These are phyloP conservation scores for Cosmia pyralina DNA, from an alignment of 2,888 invertebrate genomes.

Conservation along the genomic window DNA sequence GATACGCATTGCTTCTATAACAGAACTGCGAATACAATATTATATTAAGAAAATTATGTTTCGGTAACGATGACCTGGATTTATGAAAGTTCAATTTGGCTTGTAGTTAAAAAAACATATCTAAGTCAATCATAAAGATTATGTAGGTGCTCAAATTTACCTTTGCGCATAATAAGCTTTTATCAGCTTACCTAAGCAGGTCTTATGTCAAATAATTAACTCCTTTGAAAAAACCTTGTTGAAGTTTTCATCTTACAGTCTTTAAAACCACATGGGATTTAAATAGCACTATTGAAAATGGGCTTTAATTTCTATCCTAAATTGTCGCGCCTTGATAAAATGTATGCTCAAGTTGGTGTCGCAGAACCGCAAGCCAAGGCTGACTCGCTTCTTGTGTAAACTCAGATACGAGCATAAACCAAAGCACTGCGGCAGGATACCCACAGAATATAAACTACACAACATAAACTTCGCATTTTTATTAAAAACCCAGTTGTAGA, in stretches of 20 bases:
- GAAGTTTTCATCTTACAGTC: background rate
- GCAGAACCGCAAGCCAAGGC: constrained; percentile 42
- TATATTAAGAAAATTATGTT: constrained; percentile 24
- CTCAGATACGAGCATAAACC: constrained; percentile 43
- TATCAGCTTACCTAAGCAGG: background rate
- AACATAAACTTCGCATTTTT: constrained; percentile 51
- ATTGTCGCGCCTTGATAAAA: constrained; percentile 36
- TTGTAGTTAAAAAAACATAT: background rate
- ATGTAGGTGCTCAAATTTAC: background rate
- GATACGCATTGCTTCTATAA: constrained; percentile 43
- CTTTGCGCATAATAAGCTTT: background rate
- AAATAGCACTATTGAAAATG: constrained; percentile 25
- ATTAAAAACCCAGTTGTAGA: constrained; percentile 44
- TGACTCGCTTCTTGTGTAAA: constrained; percentile 36
- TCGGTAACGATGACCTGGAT: background rate
- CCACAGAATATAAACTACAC: constrained; percentile 40
- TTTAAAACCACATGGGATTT: background rate
- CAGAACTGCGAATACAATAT: constrained; percentile 46
- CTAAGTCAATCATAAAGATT: background rate
- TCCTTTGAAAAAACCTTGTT: constrained; percentile 1
- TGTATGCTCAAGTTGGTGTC: constrained; percentile 30
- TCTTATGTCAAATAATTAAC: constrained; percentile 2
- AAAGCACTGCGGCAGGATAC: constrained; percentile 28
- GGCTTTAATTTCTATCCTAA: constrained; percentile 31
- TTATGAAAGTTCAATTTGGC: constrained; percentile 6